These are phyloP conservation scores for Setophaga coronata DNA, from an alignment of 2,113 vertebrate species.

Conservation along the genomic window DNA sequence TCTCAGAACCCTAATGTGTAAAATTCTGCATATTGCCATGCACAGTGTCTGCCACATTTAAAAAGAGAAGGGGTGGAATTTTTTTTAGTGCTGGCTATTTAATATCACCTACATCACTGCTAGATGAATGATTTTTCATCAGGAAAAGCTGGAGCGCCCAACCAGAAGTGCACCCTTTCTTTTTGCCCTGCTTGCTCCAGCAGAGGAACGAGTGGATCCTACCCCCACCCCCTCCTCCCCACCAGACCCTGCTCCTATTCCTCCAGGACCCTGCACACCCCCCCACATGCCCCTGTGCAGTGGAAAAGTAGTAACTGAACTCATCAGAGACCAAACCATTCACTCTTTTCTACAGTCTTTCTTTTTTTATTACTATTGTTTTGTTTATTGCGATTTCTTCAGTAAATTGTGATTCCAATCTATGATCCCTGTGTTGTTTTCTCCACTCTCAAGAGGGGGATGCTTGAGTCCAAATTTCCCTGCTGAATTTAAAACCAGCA, in stretches of 20 bases:
- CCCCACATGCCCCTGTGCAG: accelerated
- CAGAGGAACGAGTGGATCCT: accelerated
- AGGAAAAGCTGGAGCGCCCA: accelerated
- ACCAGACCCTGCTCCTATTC: neutral
- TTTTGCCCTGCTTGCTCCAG: accelerated
- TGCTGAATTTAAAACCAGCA: neutral
- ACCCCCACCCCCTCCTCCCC: neutral
- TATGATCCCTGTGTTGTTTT: neutral
- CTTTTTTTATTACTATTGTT: too few species aligned
- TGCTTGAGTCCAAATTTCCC: neutral
- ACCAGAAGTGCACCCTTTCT: neutral
- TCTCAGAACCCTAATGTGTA: neutral
- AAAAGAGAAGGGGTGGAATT: neutral
- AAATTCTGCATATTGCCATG: neutral
- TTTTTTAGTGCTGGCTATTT: neutral
- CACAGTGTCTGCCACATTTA: neutral
- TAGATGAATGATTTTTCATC: neutral
- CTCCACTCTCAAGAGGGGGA: neutral
- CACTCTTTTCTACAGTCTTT: neutral
- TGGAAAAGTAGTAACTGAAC: neutral
- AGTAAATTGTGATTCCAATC: neutral
- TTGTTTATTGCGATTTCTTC: neutral
- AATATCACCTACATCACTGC: neutral
- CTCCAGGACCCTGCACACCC: neutral
- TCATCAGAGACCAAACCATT: neutral